Base-by-base conservation (phyloP, 92 coral and sea anemone genomes). In the Zoanthus sociatus region DNA sequence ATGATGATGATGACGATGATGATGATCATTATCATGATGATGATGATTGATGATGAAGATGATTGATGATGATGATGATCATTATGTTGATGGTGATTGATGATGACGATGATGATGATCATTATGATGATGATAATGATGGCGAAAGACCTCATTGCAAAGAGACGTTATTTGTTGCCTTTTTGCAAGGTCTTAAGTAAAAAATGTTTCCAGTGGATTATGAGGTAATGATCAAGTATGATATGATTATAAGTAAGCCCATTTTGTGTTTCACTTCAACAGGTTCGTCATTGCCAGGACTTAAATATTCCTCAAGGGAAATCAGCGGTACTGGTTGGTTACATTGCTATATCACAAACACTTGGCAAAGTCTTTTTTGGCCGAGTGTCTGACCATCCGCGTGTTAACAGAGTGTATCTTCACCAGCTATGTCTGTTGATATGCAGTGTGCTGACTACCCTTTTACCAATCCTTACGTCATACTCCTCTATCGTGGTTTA, bases 241-340 rank as follows among this genome's bases (percentile, higher is more conserved):
- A 37, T 37, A 37, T 37, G 42, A 33, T 33, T 33, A 33, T 33
- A 63, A 6, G 30, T 16, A 17, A 9, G 9, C 1, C n/a, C n/a
- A n/a, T n/a, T n/a, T 30, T 69, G 6, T 14, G 8, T 30, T 54
- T 21, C 48, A 30, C 53, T 20, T n/a, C 67, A 0, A 53, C 87
- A 94, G 98, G 96, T 94, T 17, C 93, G 96, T 20, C 98, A 94
- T 61, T 87, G 98, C 20, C 95, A 94, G 92, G 98, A 94, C 70
- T 90, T 94, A 26, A 77, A 87, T 82, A 94, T 94, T 56, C 74
- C 83, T 48, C 93, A 78, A 76, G 79, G 66, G 7, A 83, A 91
- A 6, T 92, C 93, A 16, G 95, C 94, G 2, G 90, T 94, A 0
- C 83, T 94, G 0, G 94, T 94, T 8, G 96, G 98, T 30, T 91